Percentiles rank a stretch among this genome's conserved stretches.
Evolutionary conservation across 1,140 invertebrate species (phyloP).

Genomic region (Pinna nobilis): DNA sequence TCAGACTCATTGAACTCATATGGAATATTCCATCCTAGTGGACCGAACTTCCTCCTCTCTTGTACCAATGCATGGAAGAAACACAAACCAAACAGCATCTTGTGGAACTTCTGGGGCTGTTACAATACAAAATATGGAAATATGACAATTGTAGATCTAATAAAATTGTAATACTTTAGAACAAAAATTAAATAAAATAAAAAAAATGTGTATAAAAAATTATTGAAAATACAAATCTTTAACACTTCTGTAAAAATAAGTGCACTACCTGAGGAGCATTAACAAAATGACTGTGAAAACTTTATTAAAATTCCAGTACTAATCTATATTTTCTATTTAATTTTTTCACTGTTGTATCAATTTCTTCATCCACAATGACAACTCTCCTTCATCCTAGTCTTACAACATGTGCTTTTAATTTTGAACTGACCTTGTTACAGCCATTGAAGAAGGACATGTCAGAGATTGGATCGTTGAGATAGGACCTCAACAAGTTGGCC

Average conservation of each 20-base stretch:
- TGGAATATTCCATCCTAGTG: slow-evolving; percentile 76
- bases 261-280: no score
- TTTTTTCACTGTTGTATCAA: no score
- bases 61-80: slow-evolving; percentile 76
- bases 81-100: slow-evolving; percentile 75
- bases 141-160: no score
- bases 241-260: no score
- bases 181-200: neutral
- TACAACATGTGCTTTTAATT: no score
- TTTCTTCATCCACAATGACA: no score
- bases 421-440: slow-evolving; percentile 68
- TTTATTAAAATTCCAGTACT: no score
- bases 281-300: no score
- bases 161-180: neutral
- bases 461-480: slow-evolving; percentile 75
- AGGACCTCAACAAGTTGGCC: slow-evolving; percentile 73
- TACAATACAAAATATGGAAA: slow-evolving; percentile 28
- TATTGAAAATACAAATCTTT: no score
- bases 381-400: no score
- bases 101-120: slow-evolving; percentile 72
- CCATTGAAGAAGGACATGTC: slow-evolving; percentile 71
- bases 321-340: no score
- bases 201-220: neutral
- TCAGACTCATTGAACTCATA: slow-evolving; percentile 76
- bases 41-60: slow-evolving; percentile 75